phyloP scores from a whole-genome alignment of 2,888 invertebrate genomes.

The Nymphalis urticae region DNA sequence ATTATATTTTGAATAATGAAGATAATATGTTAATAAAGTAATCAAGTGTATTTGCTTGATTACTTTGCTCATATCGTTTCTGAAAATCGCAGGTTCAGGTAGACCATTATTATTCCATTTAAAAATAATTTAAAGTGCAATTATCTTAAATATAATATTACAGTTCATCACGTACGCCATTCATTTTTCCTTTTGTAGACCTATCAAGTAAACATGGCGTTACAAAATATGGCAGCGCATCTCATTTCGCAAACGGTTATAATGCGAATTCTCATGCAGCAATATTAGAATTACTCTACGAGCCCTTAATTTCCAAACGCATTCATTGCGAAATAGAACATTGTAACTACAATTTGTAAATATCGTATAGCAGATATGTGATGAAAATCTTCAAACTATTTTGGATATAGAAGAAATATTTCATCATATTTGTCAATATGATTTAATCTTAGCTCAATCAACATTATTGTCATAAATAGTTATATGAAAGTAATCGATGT shows the following conservation, averaged over 20 bases:
- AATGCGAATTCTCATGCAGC: conserved; percentile 13
- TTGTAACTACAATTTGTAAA: background rate
- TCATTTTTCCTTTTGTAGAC: conserved; percentile 24
- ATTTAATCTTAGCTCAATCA: background rate
- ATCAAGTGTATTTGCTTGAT: no score
- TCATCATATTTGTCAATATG: background rate
- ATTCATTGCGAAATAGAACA: conserved; percentile 4
- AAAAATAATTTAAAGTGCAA: background rate
- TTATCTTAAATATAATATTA: background rate
- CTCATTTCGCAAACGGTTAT: conserved; percentile 24
- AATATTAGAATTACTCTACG: conserved; percentile 10
- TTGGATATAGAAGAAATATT: background rate
- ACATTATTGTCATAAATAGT: background rate
- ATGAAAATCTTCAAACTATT: background rate
- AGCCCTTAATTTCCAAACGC: conserved; percentile 7
- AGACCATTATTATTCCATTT: no score
- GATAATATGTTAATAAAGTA: background rate
- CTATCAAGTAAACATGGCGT: conserved; percentile 11
- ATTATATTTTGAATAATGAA: background rate
- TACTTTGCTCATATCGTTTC: background rate
- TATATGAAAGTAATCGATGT: conserved; percentile 3
- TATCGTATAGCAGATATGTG: background rate
- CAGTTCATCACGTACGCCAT: conserved; percentile 15
- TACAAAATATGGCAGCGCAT: conserved; percentile 19
- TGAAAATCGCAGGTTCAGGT: background rate